A percentile compares a stretch with the other conserved stretches of the same genome.
Conservation (phyloP, 2,888 invertebrate species). For the Lissonota sp. region DNA sequence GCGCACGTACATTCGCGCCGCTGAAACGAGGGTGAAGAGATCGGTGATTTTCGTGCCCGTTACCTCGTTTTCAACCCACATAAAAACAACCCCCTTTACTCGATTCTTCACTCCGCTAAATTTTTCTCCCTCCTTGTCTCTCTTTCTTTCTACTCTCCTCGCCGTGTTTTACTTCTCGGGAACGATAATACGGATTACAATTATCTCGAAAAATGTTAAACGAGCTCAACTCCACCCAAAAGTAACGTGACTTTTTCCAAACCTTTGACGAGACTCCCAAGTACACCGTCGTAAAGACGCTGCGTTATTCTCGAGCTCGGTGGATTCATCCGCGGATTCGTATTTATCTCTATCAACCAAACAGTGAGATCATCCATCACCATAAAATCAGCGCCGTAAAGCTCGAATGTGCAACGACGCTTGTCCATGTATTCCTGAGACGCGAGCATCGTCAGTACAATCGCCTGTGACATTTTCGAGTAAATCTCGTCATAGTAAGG, state of each 20-base stretch:
- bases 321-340: slow-evolving; percentile 92
- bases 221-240: slow-evolving; percentile 3
- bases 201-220: not conserved
- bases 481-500: slow-evolving; percentile 88
- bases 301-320: slow-evolving; percentile 93
- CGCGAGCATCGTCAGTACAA: slow-evolving; percentile 92
- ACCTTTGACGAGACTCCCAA: slow-evolving; percentile 96
- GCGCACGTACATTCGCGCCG: slow-evolving; percentile 4
- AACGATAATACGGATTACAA: too few species aligned
- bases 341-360: slow-evolving; percentile 97
- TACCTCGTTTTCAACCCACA: slow-evolving; percentile 1
- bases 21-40: slow-evolving; percentile 9
- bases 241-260: slow-evolving; percentile 53
- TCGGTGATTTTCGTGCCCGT: slow-evolving; percentile 42
- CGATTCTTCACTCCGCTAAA: slow-evolving; percentile 3
- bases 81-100: slow-evolving; percentile 5
- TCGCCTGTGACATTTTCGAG: slow-evolving; percentile 93
- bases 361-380: slow-evolving; percentile 93
- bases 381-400: slow-evolving; percentile 96
- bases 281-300: slow-evolving; percentile 91
- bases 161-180: too few species aligned
- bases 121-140: slow-evolving; percentile 15
- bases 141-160: not conserved
- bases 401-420: slow-evolving; percentile 92
- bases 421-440: slow-evolving; percentile 90